Percentiles rank a stretch among this genome's conserved stretches.
These are phyloP conservation scores for Hycleus cichorii DNA, from an alignment of 1,140 invertebrate genomes.

Conservation along the genomic window DNA sequence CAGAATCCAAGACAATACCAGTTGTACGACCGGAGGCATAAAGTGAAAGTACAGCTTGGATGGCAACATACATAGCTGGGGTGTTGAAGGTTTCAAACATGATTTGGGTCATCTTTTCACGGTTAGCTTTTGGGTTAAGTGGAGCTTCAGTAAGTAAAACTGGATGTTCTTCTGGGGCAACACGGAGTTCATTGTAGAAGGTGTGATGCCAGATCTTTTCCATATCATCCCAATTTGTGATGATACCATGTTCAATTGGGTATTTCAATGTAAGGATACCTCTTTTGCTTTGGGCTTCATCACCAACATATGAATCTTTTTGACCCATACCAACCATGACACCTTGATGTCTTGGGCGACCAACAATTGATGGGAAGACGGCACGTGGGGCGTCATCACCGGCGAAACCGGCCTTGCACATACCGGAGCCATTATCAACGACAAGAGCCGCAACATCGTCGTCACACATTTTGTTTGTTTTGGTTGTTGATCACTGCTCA, in stretches of 20 bases:
- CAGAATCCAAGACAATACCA: conserved; percentile 82
- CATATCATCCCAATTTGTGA: conserved; percentile 98
- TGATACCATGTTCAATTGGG: conserved; percentile 91
- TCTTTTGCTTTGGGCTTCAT: conserved; percentile 89
- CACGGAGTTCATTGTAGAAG: conserved; percentile 52
- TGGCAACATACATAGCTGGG: conserved; percentile 83
- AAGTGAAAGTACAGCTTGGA: conserved; percentile 77
- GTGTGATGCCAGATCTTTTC: conserved; percentile 31
- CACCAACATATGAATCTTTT: conserved; percentile 77
- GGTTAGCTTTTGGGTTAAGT: conserved; percentile 85
- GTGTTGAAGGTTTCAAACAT: conserved; percentile 55
- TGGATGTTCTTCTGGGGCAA: conserved; percentile 89
- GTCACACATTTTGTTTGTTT: conserved; percentile 68
- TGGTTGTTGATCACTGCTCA: conserved; percentile 33
- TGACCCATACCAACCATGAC: conserved; percentile 96
- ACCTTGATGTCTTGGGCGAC: conserved; percentile 75
- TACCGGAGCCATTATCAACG: conserved; percentile 81
- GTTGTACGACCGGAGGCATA: conserved; percentile 89
- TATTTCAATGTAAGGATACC: conserved; percentile 88
- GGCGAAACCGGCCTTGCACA: conserved; percentile 90
- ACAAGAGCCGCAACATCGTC: conserved; percentile 86
- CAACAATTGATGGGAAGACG: conserved; percentile 84
- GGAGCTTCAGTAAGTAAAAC: conserved; percentile 88
- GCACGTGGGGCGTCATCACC: conserved; percentile 83
- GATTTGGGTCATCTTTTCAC: conserved; percentile 61